A percentile compares a stretch with the other conserved stretches of the same genome.
Conservation (phyloP, 2,888 invertebrate genomes). For the Dione juno region DNA sequence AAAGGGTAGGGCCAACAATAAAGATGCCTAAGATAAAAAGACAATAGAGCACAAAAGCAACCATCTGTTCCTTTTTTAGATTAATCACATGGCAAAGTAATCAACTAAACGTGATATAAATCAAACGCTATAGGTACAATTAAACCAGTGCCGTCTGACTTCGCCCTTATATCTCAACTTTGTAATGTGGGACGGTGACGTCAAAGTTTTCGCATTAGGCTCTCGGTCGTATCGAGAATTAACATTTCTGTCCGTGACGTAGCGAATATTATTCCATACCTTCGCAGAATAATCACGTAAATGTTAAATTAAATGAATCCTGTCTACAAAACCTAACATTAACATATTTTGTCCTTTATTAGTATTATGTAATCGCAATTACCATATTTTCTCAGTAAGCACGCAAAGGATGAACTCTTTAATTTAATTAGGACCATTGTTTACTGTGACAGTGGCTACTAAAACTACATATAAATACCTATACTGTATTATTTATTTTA, state of each 20-base stretch:
- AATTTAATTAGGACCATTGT: slow-evolving; percentile 1
- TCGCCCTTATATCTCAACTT: slow-evolving; percentile 14
- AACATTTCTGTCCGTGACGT: slow-evolving; percentile 48
- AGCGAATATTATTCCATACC: slow-evolving; percentile 56
- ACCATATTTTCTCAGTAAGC: slow-evolving; percentile 11
- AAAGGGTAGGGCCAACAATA: no score
- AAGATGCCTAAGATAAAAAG: neutral
- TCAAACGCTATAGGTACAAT: neutral
- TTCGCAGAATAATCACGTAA: slow-evolving; percentile 51
- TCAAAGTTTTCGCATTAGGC: slow-evolving; percentile 78
- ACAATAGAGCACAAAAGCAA: no score
- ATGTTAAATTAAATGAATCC: slow-evolving; percentile 61
- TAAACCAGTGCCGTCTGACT: slow-evolving; percentile 10
- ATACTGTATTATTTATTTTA: no score
- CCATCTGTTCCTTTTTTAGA: neutral
- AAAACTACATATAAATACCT: no score
- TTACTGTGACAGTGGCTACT: neutral
- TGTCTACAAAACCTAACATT: slow-evolving; percentile 48
- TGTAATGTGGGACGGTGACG: slow-evolving; percentile 60
- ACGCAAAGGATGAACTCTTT: slow-evolving; percentile 4
- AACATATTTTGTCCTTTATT: neutral
- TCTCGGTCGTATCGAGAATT: slow-evolving; percentile 67
- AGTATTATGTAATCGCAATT: slow-evolving; percentile 3
- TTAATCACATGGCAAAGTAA: slow-evolving; percentile 2
- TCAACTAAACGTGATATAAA: slow-evolving; percentile 1